Percentiles rank a stretch among this genome's conserved stretches.
These are phyloP conservation scores for Drosophila leontia DNA, from an alignment of 1,140 invertebrate genomes.

Conservation along the genomic window DNA sequence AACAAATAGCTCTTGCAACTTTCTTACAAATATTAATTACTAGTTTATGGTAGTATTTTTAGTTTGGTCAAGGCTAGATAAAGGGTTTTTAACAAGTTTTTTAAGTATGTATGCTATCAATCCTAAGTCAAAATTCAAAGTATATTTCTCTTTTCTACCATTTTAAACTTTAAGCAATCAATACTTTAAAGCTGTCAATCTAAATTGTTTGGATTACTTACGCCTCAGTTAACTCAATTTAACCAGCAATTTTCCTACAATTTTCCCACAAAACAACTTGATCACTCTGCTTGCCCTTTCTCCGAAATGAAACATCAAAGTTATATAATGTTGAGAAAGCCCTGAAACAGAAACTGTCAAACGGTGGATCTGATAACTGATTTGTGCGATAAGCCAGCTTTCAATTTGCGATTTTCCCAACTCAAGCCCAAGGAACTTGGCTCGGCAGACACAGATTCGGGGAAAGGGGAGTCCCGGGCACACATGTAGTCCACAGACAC, in stretches of 20 bases:
- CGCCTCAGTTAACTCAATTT: slow-evolving; percentile 15
- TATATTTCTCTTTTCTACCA: too few relatives aligned
- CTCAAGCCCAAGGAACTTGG: slow-evolving; percentile 23
- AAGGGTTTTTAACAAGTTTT: not conserved
- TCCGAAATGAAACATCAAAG: not conserved
- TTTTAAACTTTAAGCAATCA: not conserved
- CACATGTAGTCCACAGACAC: slow-evolving; percentile 45
- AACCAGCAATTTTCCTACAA: slow-evolving; percentile 1
- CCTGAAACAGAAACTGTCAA: slow-evolving; percentile 14
- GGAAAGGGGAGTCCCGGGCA: not conserved
- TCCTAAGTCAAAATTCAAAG: too few relatives aligned
- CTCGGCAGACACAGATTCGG: not conserved
- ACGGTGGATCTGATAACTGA: slow-evolving; percentile 39
- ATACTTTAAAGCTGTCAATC: not conserved
- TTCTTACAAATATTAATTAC: not conserved
- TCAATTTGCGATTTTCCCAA: slow-evolving; percentile 19
- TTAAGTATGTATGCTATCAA: not conserved
- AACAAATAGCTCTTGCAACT: not conserved
- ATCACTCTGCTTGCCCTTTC: not conserved
- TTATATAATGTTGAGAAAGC: not conserved
- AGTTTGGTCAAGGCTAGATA: not conserved
- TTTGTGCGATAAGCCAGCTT: slow-evolving; percentile 39
- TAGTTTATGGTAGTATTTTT: not conserved
- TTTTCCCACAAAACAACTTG: slow-evolving; percentile 15
- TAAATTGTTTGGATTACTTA: not conserved